Evolutionary conservation across 2,113 vertebrate genomes (phyloP), one percentile per base, ranked within the genome.

Genomic region (Misgurnus mizolepis): DNA sequence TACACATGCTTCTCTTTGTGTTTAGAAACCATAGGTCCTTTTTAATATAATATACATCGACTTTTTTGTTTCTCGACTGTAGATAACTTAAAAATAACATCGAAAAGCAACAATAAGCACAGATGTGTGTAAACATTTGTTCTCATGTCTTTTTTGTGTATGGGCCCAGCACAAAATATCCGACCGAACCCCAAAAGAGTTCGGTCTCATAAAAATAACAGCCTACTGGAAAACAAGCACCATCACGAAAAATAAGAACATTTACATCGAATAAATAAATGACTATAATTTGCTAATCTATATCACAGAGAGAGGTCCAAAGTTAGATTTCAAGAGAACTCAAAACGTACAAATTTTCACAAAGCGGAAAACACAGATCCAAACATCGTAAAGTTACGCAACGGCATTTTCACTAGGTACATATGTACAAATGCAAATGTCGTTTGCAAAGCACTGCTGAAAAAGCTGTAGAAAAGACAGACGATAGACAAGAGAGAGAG

Each of bases 361-460:
- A 58, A 49, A 62, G 78, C 65, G 64, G 71, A 83, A 81, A 65
- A 83, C 76, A 17, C n/a, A 60, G 81, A 81, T 17, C 60, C 40
- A 78, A 69, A 50, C 40, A 18, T n/a, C 18, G 55, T 58, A 8
- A n/a, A 58, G 17, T 17, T 58, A 58, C n/a, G 17, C 2, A 14
- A 45, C 43, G 55, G 58, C 62, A 81, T 88, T 83, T 86, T 88
- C 83, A 90, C 88, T 89, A 88, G 85, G 83, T 88, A 91, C 86
- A 89, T 89, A 91, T 92, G 88, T 92, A 90, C 89, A 93, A 92
- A 91, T 89, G 89, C 88, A 80, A 83, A 85, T 76, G 85, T 86
- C 81, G 86, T 89, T 84, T 89, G 83, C 92, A 93, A 93, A 93
- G 91, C 90, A 89, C 88, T 86, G 91, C 88, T 89, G 90, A 90